These are phyloP conservation scores for Neosalanx taihuensis DNA, from an alignment of 2,797 vertebrate species.

Conservation along the genomic window DNA sequence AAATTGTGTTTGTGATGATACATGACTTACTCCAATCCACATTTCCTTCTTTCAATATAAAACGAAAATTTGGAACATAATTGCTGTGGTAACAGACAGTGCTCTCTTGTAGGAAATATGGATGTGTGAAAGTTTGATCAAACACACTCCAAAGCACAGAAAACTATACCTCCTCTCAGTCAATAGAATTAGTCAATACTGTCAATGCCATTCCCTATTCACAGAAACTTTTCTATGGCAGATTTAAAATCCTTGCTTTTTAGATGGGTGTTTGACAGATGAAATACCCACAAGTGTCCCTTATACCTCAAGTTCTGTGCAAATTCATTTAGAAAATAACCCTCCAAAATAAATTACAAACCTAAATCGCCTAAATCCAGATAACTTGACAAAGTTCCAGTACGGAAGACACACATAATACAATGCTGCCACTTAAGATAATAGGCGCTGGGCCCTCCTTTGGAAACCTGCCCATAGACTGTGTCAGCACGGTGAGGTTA, in stretches of 20 bases:
- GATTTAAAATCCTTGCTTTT: too few relatives aligned
- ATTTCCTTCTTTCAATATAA: neutral
- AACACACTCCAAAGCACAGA: too few relatives aligned
- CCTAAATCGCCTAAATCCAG: neutral
- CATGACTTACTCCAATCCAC: too few relatives aligned
- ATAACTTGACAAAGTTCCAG: constrained; percentile 21
- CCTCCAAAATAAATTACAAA: neutral
- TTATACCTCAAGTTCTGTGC: neutral
- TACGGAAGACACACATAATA: constrained; percentile 37
- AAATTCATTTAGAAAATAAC: neutral
- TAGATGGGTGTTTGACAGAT: neutral
- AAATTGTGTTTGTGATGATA: too few relatives aligned
- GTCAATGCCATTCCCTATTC: neutral
- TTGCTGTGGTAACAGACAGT: constrained; percentile 19
- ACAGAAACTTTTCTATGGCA: neutral
- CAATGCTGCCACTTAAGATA: constrained; percentile 61
- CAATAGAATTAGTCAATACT: neutral
- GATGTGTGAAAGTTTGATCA: too few relatives aligned
- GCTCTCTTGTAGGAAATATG: constrained; percentile 7
- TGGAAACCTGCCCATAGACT: constrained; percentile 71
- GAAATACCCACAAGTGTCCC: neutral
- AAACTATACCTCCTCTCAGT: too few relatives aligned
- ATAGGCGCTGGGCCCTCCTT: constrained; percentile 58
- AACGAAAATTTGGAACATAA: constrained; percentile 17
- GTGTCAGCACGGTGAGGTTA: constrained; percentile 76